Conservation (phyloP, 2,888 invertebrate genomes). For the Pyrocoelia pectoralis region DNA sequence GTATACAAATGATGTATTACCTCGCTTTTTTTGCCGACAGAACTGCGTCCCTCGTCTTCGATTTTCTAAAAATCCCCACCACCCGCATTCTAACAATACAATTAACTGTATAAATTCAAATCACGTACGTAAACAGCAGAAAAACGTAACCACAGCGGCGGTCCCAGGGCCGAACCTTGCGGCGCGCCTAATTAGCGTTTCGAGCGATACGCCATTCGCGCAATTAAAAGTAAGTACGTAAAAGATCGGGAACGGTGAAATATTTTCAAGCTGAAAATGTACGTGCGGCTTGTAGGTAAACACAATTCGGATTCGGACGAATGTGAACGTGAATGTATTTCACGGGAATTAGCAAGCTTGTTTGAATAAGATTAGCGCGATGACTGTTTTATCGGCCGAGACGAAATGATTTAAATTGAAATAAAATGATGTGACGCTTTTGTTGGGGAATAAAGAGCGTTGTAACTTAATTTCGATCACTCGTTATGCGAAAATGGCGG, state of each 20-base stretch:
- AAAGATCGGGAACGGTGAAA: conserved; percentile 23
- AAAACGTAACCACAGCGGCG: too few relatives aligned
- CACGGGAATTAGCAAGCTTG: conserved; percentile 36
- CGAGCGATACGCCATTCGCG: too few relatives aligned
- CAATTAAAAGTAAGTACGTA: background rate
- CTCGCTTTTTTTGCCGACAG: conserved; percentile 38
- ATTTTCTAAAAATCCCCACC: background rate
- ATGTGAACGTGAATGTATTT: conserved; percentile 35
- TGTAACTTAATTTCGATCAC: conserved; percentile 1
- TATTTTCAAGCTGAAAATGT: conserved; percentile 11
- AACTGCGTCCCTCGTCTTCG: conserved; percentile 25
- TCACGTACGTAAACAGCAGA: background rate
- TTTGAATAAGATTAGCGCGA: conserved; percentile 38
- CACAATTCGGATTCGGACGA: conserved; percentile 36
- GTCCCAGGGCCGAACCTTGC: background rate
- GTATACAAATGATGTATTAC: conserved; percentile 51
- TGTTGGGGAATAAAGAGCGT: background rate
- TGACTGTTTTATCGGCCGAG: conserved; percentile 38
- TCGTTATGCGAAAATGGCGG: background rate
- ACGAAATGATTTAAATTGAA: conserved; percentile 38
- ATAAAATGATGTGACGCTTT: conserved; percentile 28
- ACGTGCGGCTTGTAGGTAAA: conserved; percentile 35
- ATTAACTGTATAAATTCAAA: background rate
- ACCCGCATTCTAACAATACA: too few relatives aligned
- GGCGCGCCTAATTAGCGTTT: background rate